Base-by-base conservation (phyloP, 1,140 invertebrate genomes). In the Eumaeus atala region DNA sequence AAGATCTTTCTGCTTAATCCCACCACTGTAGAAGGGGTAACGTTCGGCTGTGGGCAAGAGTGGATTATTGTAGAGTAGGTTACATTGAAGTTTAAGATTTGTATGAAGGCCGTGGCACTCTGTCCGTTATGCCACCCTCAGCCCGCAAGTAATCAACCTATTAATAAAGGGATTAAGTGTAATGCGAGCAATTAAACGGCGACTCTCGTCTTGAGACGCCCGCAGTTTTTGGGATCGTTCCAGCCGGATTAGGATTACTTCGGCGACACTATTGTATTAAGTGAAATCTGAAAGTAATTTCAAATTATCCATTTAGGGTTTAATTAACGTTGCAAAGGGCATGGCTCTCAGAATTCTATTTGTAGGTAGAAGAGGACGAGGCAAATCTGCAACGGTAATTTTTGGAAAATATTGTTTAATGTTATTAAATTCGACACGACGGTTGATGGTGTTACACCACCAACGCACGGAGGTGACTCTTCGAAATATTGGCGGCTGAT, bases 211-310 rank as follows among this genome's bases (percentile, higher is more conserved):
- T 86, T 83, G 72, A 86, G 83, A 83, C 80, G 71, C 70, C 64
- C 80, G 64, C 79, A 86, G 83, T 86, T 86, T 86, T 86, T 86
- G 83, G 83, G 83, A 62, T 72, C 77, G 69, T 74, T 86, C 83
- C 83, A 86, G 74, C 62, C 59, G 74, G 78, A 81, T 84, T 80
- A 84, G 61, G 70, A 72, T 67, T 61, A 67, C 66, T 73, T 68
- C 65, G 68, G 66, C 69, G 62, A 70, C 67, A 66, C 62, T 68
- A 61, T 56, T 59, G 54, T 64, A 61, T 62, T 61, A 68, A 59
- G 54, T 58, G 62, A 51, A 60, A 62, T 58, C 54, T 61, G 49
- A 64, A 61, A 54, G 57, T 56, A 11, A 58, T 18, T 44, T 54
- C 6, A 35, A 47, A 35, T 54, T 54, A 14, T 2, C 21, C 0